A percentile compares a stretch with the other conserved stretches of the same genome.
Evolutionary conservation across 2,888 invertebrate genomes (phyloP).

Genomic region (Brachyptera risi): DNA sequence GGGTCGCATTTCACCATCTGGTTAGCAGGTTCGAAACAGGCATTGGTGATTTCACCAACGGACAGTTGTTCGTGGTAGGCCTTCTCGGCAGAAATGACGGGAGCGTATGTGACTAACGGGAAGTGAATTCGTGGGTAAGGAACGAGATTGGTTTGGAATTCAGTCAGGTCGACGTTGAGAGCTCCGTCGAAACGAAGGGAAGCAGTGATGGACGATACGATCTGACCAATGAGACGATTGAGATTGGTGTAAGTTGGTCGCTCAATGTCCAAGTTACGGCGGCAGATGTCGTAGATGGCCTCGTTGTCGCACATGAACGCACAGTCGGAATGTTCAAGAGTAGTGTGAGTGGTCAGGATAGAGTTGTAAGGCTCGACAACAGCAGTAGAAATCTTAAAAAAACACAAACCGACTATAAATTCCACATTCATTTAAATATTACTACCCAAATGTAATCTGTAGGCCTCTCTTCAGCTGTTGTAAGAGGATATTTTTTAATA

Average conservation of each 20-base stretch:
- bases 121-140: constrained; percentile 63
- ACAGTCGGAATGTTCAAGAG: constrained; percentile 60
- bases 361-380: constrained; percentile 58
- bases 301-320: constrained; percentile 56
- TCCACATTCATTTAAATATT: no score
- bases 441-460: no score
- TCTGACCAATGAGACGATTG: constrained; percentile 58
- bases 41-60: constrained; percentile 50
- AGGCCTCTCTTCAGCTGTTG: no score
- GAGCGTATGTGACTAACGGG: constrained; percentile 52
- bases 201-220: constrained; percentile 55
- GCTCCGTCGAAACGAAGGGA: constrained; percentile 58
- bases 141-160: constrained; percentile 58
- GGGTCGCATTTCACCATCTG: constrained; percentile 44
- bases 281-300: constrained; percentile 54
- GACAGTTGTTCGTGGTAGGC: constrained; percentile 49
- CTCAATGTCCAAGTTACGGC: constrained; percentile 54
- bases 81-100: constrained; percentile 49
- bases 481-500: no score
- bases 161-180: constrained; percentile 58
- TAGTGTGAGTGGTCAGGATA: constrained; percentile 56
- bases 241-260: constrained; percentile 58
- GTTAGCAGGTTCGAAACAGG: constrained; percentile 53
- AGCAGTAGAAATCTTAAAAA: constrained; percentile 40
- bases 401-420: no score